Percentiles rank a stretch among this genome's conserved stretches.
These are phyloP conservation scores for rat (Rattus norvegicus) DNA, from an alignment of 2,113 vertebrate species.

Conservation along the genomic window GRCr8 NC_086019.1:151772001-151772500, in stretches of 20 bases:
- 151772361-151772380: neutral
- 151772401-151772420: neutral
- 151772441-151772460: neutral
- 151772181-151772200: neutral
- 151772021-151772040: neutral
- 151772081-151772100: neutral
- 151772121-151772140: neutral
- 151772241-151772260: neutral
- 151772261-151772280: neutral
- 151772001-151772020: neutral
- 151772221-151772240: neutral
- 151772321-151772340: neutral
- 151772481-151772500: neutral
- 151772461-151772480: constrained; percentile 34
- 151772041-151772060: neutral
- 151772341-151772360: neutral
- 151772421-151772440: neutral
- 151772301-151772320: neutral
- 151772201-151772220: neutral
- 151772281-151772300: neutral
- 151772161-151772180: neutral
- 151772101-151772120: neutral
- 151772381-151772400: neutral
- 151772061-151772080: neutral
- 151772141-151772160: neutral